A percentile compares a stretch with the other conserved stretches of the same genome.
These are phyloP conservation scores for Otolemur garnettii DNA, from an alignment of 2,113 vertebrate species.

Conservation along the genomic window DNA sequence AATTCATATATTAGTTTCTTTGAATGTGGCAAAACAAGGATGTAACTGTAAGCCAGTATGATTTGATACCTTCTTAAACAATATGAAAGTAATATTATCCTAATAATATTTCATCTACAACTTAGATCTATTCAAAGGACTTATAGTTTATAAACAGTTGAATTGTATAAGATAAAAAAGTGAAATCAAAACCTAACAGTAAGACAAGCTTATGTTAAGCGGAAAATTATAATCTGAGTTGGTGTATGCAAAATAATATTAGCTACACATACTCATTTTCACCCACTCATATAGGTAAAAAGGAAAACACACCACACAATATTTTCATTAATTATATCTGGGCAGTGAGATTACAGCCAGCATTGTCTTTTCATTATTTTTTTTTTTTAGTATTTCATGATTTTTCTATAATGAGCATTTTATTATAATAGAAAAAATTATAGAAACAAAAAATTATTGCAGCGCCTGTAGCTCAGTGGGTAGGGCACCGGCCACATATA, in stretches of 20 bases:
- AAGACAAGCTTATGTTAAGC: background rate
- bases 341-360: background rate
- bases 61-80: background rate
- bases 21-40: background rate
- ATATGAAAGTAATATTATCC: background rate
- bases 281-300: background rate
- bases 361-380: background rate
- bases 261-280: background rate
- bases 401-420: background rate
- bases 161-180: background rate
- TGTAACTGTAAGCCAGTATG: background rate
- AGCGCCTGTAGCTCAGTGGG: too few relatives aligned
- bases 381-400: background rate
- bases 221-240: background rate
- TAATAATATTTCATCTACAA: background rate
- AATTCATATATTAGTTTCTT: background rate
- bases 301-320: background rate
- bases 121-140: background rate
- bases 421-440: background rate
- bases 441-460: background rate
- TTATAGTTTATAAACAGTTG: background rate
- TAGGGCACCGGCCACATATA: too few relatives aligned
- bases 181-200: background rate
- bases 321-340: background rate
- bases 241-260: background rate